Percentiles rank a stretch among this genome's conserved stretches.
phyloP scores from a whole-genome alignment of 2,797 vertebrate genomes.

The Sphenopsis melanotis region DNA sequence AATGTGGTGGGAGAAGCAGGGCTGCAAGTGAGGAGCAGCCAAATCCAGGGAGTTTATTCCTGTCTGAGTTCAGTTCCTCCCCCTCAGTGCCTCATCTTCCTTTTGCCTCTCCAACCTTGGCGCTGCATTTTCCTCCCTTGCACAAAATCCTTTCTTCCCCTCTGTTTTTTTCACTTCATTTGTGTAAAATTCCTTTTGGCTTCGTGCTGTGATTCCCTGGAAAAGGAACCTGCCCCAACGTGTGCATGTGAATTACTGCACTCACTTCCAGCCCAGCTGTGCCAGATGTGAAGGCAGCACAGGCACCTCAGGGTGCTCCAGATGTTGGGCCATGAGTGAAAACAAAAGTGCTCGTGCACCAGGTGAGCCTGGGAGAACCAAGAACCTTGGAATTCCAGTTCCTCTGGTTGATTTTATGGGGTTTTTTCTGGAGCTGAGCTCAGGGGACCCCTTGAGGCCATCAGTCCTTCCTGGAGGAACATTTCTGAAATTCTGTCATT shows the following conservation, averaged over 20 bases:
- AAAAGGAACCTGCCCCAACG: fast-evolving
- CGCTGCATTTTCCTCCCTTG: fast-evolving
- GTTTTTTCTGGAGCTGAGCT: background rate
- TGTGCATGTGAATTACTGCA: fast-evolving
- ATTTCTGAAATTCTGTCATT: fast-evolving
- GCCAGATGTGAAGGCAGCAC: background rate
- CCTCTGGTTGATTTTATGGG: background rate
- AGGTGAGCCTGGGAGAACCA: background rate
- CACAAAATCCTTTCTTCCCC: background rate
- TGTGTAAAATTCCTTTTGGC: background rate
- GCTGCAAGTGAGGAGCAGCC: background rate
- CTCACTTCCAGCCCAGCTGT: background rate
- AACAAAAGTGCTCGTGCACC: fast-evolving
- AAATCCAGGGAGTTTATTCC: background rate
- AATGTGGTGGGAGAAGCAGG: background rate
- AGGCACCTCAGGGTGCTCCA: background rate
- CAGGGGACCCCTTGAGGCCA: background rate
- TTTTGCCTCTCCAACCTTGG: background rate
- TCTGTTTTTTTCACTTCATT: background rate
- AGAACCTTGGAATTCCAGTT: background rate
- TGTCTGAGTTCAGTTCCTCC: background rate
- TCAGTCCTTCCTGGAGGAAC: background rate
- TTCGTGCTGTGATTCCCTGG: background rate
- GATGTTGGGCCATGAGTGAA: background rate
- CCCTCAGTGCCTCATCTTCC: background rate